A percentile compares a stretch with the other conserved stretches of the same genome.
Evolutionary conservation across 2,797 vertebrate species (phyloP).

Genomic region (Babyrousa celebensis): DNA sequence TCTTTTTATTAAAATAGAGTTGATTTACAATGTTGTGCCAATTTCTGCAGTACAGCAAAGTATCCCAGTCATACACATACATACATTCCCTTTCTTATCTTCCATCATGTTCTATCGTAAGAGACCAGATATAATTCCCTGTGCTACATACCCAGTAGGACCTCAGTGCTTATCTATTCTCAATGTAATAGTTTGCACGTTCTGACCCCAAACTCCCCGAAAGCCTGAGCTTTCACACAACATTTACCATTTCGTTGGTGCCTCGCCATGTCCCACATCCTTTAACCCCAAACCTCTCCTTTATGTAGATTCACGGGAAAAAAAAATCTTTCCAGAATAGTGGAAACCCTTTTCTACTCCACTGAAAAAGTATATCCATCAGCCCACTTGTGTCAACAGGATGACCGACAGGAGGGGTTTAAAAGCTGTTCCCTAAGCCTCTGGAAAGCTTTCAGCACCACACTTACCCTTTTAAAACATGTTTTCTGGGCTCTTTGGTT

Average conservation of each 20-base stretch:
- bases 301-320: neutral
- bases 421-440: neutral
- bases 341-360: neutral
- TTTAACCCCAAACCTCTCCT: neutral
- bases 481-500: neutral
- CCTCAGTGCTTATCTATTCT: too few species aligned
- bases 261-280: rapidly evolving
- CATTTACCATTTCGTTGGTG: neutral
- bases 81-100: too few species aligned
- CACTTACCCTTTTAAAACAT: neutral
- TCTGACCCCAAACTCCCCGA: too few species aligned
- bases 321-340: neutral
- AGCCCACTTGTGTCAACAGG: neutral
- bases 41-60: too few species aligned
- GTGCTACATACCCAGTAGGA: too few species aligned
- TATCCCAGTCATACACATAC: too few species aligned
- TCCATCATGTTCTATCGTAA: too few species aligned
- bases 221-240: neutral
- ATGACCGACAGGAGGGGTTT: rapidly evolving
- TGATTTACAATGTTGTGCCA: too few species aligned
- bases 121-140: too few species aligned
- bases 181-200: too few species aligned
- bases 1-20: too few species aligned
- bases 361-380: rapidly evolving
- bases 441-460: neutral